Percentiles rank a stretch among this genome's conserved stretches.
These are phyloP conservation scores for Harpegnathos saltator DNA, from an alignment of 1,140 invertebrate species.

Conservation along the genomic window DNA sequence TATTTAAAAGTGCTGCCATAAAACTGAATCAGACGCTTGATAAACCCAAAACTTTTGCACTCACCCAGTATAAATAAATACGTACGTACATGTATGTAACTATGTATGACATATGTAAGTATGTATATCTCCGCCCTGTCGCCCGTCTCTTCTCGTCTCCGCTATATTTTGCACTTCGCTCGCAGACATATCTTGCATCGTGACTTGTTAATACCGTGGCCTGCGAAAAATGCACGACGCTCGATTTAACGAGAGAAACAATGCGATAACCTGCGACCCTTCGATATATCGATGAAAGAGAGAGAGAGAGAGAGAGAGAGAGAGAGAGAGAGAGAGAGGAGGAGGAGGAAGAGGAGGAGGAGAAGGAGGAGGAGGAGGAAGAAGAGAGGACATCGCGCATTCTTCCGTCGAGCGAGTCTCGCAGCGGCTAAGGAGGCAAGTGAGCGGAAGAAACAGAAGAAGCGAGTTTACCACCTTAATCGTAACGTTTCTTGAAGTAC, in stretches of 20 bases:
- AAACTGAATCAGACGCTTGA: too few species aligned
- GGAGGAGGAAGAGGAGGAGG: not conserved
- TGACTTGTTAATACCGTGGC: slow-evolving; percentile 31
- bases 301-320: not conserved
- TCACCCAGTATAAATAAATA: too few species aligned
- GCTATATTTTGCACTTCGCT: slow-evolving; percentile 37
- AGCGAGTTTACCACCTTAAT: slow-evolving; percentile 62
- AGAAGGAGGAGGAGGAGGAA: slow-evolving; percentile 36
- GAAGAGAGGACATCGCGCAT: not conserved
- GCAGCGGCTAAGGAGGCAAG: not conserved
- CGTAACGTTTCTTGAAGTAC: slow-evolving; percentile 65
- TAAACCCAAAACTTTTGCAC: too few species aligned
- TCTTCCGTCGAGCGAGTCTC: too few species aligned
- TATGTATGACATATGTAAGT: too few species aligned
- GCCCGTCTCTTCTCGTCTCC: slow-evolving; percentile 28
- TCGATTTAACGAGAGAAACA: slow-evolving; percentile 24
- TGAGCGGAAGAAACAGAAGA: slow-evolving; percentile 1
- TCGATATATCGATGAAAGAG: slow-evolving; percentile 26
- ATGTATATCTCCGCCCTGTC: not conserved
- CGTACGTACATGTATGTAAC: too few species aligned
- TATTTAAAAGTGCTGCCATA: too few species aligned
- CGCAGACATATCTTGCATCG: slow-evolving; percentile 25
- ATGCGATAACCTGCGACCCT: not conserved
- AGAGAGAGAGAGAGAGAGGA: slow-evolving; percentile 53
- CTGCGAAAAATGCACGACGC: slow-evolving; percentile 19